Evolutionary conservation across 2,797 vertebrate genomes (phyloP).

Genomic region (Thripadectes ignobilis): DNA sequence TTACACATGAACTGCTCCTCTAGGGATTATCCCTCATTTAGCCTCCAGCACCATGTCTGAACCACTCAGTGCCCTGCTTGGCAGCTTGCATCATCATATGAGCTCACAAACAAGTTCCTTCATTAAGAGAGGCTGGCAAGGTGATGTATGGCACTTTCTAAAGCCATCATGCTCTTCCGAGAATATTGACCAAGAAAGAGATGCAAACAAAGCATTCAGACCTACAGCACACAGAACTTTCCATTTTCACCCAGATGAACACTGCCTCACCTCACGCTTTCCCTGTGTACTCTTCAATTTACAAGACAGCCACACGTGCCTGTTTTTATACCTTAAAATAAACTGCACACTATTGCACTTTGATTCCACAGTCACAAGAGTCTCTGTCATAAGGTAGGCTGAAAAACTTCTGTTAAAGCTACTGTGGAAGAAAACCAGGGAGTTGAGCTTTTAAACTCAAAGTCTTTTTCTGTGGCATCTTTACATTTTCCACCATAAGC

Average conservation of each 20-base stretch:
- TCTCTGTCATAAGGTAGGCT: neutral
- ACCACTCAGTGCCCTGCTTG: neutral
- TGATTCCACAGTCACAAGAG: neutral
- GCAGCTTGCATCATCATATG: neutral
- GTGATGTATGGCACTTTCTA: rapidly evolving
- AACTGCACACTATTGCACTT: neutral
- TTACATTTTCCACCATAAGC: neutral
- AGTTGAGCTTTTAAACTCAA: neutral
- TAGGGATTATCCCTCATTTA: neutral
- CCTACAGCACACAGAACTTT: neutral
- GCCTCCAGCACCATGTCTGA: neutral
- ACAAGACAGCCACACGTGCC: neutral
- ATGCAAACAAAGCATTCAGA: neutral
- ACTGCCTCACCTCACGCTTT: neutral
- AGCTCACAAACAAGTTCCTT: neutral
- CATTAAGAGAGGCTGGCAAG: neutral
- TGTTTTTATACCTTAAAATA: neutral
- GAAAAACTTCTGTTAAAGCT: neutral
- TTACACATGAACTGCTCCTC: neutral
- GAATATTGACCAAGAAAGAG: neutral
- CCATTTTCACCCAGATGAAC: neutral
- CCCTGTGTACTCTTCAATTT: neutral
- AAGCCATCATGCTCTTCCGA: neutral
- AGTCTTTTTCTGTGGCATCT: neutral
- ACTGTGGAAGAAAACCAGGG: neutral